Evolutionary conservation across 1,140 invertebrate species (phyloP).

Genomic region (Drosophila melanogaster): DNA sequence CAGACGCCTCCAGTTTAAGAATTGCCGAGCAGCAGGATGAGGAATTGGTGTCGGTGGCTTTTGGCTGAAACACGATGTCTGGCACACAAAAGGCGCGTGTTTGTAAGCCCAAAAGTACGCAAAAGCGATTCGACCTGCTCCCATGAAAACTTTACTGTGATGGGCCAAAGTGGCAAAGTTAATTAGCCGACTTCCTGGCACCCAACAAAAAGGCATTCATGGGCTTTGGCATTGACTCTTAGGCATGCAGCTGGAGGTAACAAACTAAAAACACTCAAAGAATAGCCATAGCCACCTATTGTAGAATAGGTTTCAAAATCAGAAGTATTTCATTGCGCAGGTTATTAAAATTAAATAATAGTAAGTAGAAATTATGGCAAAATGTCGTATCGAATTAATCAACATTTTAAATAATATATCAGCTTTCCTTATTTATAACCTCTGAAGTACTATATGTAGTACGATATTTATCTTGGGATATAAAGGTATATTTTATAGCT

Average conservation of each 20-base stretch:
- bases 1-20: conserved; percentile 41
- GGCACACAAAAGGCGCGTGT: conserved; percentile 32
- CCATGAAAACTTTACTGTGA: conserved; percentile 44
- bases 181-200: conserved; percentile 65
- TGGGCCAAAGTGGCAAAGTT: conserved; percentile 51
- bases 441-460: too few species aligned
- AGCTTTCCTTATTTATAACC: too few species aligned
- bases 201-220: conserved; percentile 16
- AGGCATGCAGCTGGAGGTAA: conserved; percentile 20
- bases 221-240: conserved; percentile 2
- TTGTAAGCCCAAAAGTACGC: conserved; percentile 20
- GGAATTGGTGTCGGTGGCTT: neutral
- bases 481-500: too few species aligned
- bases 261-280: conserved; percentile 9
- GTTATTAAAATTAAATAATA: too few species aligned
- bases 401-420: too few species aligned
- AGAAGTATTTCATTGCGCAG: too few species aligned
- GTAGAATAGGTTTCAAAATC: neutral
- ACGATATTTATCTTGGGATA: too few species aligned
- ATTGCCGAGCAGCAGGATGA: conserved; percentile 24
- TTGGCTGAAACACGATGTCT: conserved; percentile 12
- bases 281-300: neutral
- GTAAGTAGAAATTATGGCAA: too few species aligned
- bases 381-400: too few species aligned
- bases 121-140: conserved; percentile 35